A percentile compares a stretch with the other conserved stretches of the same genome.
These are phyloP conservation scores for Drosophila quinaria DNA, from an alignment of 2,888 invertebrate genomes.

Conservation along the genomic window DNA sequence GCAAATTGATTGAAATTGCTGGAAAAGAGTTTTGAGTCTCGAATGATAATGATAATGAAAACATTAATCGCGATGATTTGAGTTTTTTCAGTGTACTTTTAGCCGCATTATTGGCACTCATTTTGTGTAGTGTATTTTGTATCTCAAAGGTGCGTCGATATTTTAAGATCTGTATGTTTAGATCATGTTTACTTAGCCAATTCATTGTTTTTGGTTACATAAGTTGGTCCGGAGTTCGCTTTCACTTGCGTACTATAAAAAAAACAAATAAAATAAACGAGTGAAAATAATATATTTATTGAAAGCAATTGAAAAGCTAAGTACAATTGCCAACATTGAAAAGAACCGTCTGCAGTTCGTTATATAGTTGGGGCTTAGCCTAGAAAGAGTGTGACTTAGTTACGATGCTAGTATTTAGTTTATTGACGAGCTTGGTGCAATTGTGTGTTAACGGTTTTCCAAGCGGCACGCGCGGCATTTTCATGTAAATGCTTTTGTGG, in stretches of 20 bases:
- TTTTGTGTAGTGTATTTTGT: conserved; percentile 39
- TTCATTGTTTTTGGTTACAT: conserved; percentile 44
- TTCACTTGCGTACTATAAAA: conserved; percentile 78
- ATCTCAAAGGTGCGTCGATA: conserved; percentile 36
- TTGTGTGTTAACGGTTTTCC: conserved; percentile 48
- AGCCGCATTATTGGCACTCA: conserved; percentile 68
- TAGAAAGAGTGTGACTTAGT: conserved; percentile 43
- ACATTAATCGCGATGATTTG: conserved; percentile 25
- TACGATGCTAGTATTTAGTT: conserved; percentile 26
- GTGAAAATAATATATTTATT: conserved; percentile 38
- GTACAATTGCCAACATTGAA: conserved; percentile 25
- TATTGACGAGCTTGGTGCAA: conserved; percentile 59
- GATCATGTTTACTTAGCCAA: conserved; percentile 69
- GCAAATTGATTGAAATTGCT: conserved; percentile 1
- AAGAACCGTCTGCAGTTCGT: conserved; percentile 44
- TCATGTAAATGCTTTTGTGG: conserved; percentile 73
- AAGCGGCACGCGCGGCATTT: conserved; percentile 68
- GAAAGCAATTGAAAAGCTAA: conserved; percentile 38
- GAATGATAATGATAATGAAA: neutral
- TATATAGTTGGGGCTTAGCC: conserved; percentile 43
- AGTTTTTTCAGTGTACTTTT: conserved; percentile 35
- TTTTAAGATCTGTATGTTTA: conserved; percentile 15
- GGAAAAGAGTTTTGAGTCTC: conserved; percentile 1
- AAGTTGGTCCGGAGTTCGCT: conserved; percentile 56
- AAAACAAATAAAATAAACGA: conserved; percentile 37